phyloP scores from a whole-genome alignment of 2,113 vertebrate species.

The Phrynocephalus versicolor region DNA sequence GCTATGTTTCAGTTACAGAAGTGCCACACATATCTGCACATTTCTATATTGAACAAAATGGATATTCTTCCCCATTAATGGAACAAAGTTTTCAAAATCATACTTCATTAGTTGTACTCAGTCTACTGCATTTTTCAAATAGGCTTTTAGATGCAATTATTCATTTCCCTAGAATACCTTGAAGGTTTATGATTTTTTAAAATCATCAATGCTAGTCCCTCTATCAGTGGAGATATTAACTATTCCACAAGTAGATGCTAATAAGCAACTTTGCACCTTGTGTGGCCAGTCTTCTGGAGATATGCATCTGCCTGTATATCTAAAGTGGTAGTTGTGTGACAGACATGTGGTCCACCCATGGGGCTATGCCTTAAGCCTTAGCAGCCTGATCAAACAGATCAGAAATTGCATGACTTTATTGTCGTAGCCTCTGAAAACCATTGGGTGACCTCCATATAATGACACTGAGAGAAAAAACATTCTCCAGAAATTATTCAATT shows the following conservation, averaged over 20 bases:
- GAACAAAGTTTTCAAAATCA: conserved; percentile 39
- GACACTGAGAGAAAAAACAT: too few relatives aligned
- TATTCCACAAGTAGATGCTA: not conserved
- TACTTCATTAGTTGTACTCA: conserved; percentile 40
- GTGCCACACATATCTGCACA: conserved; percentile 23
- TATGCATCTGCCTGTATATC: too few relatives aligned
- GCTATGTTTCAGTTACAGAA: not conserved
- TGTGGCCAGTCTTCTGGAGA: not conserved
- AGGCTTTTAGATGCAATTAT: conserved; percentile 55
- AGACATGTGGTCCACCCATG: too few relatives aligned
- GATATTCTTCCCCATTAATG: conserved; percentile 32
- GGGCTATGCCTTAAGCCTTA: too few relatives aligned
- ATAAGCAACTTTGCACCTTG: not conserved
- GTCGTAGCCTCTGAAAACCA: too few relatives aligned
- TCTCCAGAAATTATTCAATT: too few relatives aligned
- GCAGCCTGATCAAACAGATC: too few relatives aligned
- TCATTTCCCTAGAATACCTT: not conserved
- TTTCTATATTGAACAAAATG: conserved; percentile 23
- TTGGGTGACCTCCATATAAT: too few relatives aligned
- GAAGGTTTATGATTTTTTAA: not conserved
- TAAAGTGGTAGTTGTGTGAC: too few relatives aligned
- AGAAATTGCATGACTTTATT: too few relatives aligned
- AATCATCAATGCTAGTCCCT: too few relatives aligned
- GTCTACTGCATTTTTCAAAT: conserved; percentile 50
- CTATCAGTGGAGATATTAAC: not conserved